Percentiles rank a stretch among this genome's conserved stretches.
phyloP scores from a whole-genome alignment of 2,797 vertebrate species.

The Phoxinus dragarum region DNA sequence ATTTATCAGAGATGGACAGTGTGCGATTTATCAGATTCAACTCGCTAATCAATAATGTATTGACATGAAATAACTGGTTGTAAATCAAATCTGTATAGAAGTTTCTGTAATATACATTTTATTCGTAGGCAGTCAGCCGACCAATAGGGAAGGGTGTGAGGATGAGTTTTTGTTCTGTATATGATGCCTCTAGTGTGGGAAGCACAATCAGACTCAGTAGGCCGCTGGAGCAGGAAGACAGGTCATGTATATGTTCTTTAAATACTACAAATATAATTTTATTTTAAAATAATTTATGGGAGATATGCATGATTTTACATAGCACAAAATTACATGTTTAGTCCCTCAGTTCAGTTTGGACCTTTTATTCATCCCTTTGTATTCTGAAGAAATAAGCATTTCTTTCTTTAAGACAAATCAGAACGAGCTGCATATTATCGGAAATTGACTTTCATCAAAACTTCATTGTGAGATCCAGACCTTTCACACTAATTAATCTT shows the following conservation, averaged over 20 bases:
- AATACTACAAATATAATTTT: slow-evolving; percentile 78
- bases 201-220: slow-evolving; percentile 71
- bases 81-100: slow-evolving; percentile 30
- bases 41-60: slow-evolving; percentile 30
- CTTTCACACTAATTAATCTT: neutral
- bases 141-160: slow-evolving; percentile 34
- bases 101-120: slow-evolving; percentile 1
- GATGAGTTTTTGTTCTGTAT: slow-evolving; percentile 50
- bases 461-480: neutral
- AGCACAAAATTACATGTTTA: slow-evolving; percentile 67
- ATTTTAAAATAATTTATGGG: slow-evolving; percentile 85
- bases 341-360: neutral
- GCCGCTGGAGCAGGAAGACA: slow-evolving; percentile 56
- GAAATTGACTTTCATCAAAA: neutral
- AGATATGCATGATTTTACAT: slow-evolving; percentile 72
- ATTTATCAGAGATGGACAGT: neutral
- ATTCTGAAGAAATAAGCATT: neutral
- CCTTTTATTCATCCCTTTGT: neutral
- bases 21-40: neutral
- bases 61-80: slow-evolving; percentile 25
- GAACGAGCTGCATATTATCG: neutral
- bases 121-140: slow-evolving; percentile 8
- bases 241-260: slow-evolving; percentile 70
- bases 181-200: slow-evolving; percentile 34
- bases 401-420: neutral